A percentile compares a stretch with the other conserved stretches of the same genome.
phyloP scores from a whole-genome alignment of 2,113 vertebrate species.

The Laticauda laticaudata region DNA sequence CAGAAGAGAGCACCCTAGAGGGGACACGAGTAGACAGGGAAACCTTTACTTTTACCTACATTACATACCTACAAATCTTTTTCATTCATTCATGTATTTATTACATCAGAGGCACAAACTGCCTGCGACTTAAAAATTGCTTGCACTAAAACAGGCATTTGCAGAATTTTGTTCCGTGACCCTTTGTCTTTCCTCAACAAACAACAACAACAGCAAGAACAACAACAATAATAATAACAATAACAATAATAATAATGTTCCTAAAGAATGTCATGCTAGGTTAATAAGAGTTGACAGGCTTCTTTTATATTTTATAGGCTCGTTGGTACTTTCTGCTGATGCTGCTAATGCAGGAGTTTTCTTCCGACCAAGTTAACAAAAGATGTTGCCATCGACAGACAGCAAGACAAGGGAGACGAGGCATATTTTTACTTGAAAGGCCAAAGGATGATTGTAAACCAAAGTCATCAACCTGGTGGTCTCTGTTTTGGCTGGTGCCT shows the following conservation, averaged over 20 bases:
- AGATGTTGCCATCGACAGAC: not conserved
- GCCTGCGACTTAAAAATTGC: not conserved
- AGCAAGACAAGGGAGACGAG: not conserved
- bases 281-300: constrained; percentile 46
- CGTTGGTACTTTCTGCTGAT: constrained; percentile 21
- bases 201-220: too few species aligned
- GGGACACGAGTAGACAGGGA: not conserved
- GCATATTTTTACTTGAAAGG: not conserved
- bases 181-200: constrained; percentile 16
- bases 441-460: not conserved
- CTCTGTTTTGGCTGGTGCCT: not conserved
- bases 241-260: not conserved
- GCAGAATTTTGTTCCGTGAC: accelerated
- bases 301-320: constrained; percentile 47
- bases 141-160: not conserved
- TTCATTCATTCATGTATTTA: not conserved
- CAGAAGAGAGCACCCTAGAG: not conserved
- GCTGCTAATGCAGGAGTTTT: not conserved
- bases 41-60: not conserved
- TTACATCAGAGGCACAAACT: not conserved
- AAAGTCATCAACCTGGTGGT: not conserved
- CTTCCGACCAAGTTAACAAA: constrained; percentile 2
- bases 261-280: constrained; percentile 5
- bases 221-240: not conserved
- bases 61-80: not conserved